Evolutionary conservation across 1,140 invertebrate genomes (phyloP).

Genomic region (Armadillidium nasatum): DNA sequence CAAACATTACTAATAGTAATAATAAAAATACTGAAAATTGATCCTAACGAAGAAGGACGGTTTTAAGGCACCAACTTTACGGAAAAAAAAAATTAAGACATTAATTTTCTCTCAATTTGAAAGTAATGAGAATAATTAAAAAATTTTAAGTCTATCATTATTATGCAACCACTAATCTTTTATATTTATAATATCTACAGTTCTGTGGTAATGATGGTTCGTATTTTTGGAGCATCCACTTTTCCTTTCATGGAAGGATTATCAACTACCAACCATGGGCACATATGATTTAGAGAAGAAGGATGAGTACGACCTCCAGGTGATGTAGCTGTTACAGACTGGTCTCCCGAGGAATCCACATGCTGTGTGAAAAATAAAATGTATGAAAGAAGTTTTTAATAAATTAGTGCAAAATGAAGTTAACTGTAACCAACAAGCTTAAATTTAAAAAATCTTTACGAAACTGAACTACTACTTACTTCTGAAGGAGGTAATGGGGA

Average conservation of each 20-base stretch:
- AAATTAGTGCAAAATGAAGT: not conserved
- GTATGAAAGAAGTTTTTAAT: not conserved
- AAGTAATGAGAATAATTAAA: no score
- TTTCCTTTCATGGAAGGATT: not conserved
- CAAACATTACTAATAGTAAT: no score
- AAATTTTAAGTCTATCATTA: no score
- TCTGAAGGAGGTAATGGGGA: not conserved
- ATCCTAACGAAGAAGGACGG: no score
- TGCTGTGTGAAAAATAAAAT: not conserved
- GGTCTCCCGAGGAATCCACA: constrained; percentile 1
- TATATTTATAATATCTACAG: not conserved
- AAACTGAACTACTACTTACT: not conserved
- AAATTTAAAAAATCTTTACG: not conserved
- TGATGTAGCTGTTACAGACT: not conserved
- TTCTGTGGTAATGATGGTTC: not conserved
- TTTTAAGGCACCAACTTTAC: no score
- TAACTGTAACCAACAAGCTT: not conserved
- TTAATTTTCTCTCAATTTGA: no score
- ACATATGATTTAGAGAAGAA: not conserved
- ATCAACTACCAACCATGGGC: constrained; percentile 6
- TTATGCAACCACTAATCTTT: no score
- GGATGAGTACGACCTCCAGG: not conserved
- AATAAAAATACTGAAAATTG: no score
- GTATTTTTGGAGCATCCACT: not conserved
- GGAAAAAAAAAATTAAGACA: no score